Evolutionary conservation across 2,797 vertebrate species (phyloP).

Genomic region (Spinus olivaceus): DNA sequence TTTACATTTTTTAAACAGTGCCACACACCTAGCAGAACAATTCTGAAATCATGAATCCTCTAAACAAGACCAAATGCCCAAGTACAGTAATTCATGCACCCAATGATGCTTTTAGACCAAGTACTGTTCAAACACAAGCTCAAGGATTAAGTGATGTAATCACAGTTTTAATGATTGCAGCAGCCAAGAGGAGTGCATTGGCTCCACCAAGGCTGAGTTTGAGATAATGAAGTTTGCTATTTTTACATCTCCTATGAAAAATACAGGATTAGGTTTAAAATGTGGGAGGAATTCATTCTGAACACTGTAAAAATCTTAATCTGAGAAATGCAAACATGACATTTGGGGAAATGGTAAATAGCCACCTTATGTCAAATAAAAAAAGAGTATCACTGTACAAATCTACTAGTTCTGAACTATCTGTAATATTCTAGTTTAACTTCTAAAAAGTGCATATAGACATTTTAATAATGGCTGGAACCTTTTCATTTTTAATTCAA

Average conservation of each 20-base stretch:
- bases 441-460: not conserved
- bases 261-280: not conserved
- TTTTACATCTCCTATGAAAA: not conserved
- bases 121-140: not conserved
- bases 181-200: not conserved
- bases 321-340: not conserved
- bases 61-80: not conserved
- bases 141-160: not conserved
- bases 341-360: not conserved
- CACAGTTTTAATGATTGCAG: not conserved
- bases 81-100: not conserved
- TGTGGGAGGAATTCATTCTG: not conserved
- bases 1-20: not conserved
- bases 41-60: not conserved
- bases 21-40: not conserved
- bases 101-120: not conserved
- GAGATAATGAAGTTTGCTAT: not conserved
- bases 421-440: not conserved
- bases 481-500: not conserved
- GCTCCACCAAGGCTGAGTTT: not conserved
- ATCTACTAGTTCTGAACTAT: not conserved
- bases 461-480: not conserved
- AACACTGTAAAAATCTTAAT: not conserved
- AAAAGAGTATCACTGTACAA: not conserved
- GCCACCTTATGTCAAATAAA: not conserved